Percentiles rank a stretch among this genome's conserved stretches.
phyloP scores from a whole-genome alignment of 2,888 invertebrate species.

The Leptinotarsa rubiginosa region DNA sequence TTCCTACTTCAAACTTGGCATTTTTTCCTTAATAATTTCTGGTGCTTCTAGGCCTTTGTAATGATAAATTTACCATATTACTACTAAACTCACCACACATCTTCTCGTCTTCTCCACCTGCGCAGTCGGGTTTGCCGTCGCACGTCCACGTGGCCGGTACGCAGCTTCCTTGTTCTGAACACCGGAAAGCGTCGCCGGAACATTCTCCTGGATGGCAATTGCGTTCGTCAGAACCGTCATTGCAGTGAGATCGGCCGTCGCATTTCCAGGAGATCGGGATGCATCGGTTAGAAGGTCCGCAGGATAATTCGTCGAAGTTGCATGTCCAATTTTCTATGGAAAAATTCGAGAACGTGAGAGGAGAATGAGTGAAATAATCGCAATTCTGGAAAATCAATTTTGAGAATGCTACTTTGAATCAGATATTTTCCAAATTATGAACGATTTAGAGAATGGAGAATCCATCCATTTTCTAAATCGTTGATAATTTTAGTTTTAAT shows the following conservation, averaged over 20 bases:
- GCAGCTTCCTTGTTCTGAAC: conserved; percentile 71
- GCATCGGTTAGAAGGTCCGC: conserved; percentile 66
- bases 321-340: conserved; percentile 65
- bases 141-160: conserved; percentile 72
- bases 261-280: conserved; percentile 72
- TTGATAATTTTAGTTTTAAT: too few relatives aligned
- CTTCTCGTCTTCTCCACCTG: conserved; percentile 71
- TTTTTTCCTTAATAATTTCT: too few relatives aligned
- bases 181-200: conserved; percentile 70
- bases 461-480: too few relatives aligned
- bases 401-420: too few relatives aligned
- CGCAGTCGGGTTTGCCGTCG: conserved; percentile 71
- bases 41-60: too few relatives aligned
- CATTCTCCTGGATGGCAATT: conserved; percentile 68
- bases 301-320: conserved; percentile 70
- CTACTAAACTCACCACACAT: conserved; percentile 64
- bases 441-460: too few relatives aligned
- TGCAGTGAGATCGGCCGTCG: conserved; percentile 71
- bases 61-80: too few relatives aligned
- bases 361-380: too few relatives aligned
- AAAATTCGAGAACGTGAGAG: not conserved
- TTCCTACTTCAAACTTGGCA: too few relatives aligned
- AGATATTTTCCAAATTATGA: too few relatives aligned
- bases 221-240: conserved; percentile 70
- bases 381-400: too few relatives aligned